A percentile compares a stretch with the other conserved stretches of the same genome.
Evolutionary conservation across 2,113 vertebrate genomes (phyloP).

Genomic region (Toxostoma redivivum): DNA sequence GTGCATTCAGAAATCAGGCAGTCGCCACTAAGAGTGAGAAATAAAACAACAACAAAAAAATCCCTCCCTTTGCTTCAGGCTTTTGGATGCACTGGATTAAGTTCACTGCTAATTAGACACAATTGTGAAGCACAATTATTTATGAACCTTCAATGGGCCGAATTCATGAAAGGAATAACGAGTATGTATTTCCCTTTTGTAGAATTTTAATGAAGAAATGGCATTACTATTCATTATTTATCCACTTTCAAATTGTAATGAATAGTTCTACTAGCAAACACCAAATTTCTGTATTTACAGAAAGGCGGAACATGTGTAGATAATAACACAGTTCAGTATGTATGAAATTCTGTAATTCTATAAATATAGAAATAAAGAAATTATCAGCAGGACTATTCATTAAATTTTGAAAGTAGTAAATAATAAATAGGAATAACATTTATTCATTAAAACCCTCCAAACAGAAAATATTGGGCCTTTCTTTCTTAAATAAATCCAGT

Average conservation of each 20-base stretch:
- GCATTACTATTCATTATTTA: conserved; percentile 67
- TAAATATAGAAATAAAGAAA: conserved; percentile 63
- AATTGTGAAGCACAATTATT: conserved; percentile 65
- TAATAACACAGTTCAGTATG: conserved; percentile 46
- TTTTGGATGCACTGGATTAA: conserved; percentile 58
- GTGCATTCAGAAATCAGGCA: not conserved
- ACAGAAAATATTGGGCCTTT: conserved; percentile 1
- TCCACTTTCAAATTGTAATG: conserved; percentile 70
- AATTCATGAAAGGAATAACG: conserved; percentile 67
- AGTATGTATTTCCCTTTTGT: conserved; percentile 67
- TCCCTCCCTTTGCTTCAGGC: conserved; percentile 36
- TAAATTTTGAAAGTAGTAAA: conserved; percentile 56
- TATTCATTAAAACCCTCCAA: conserved; percentile 41
- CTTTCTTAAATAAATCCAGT: not conserved
- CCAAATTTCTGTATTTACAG: conserved; percentile 72
- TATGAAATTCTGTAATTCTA: conserved; percentile 53
- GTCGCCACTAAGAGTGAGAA: not conserved
- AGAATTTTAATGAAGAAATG: conserved; percentile 72
- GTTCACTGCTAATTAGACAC: conserved; percentile 71
- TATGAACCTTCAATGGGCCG: conserved; percentile 67
- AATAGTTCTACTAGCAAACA: conserved; percentile 70
- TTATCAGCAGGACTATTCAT: conserved; percentile 61
- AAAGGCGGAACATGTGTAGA: conserved; percentile 53
- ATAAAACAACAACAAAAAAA: not conserved
- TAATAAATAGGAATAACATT: conserved; percentile 52